Percentiles rank a stretch among this genome's conserved stretches.
These are phyloP conservation scores for Piaya cayana DNA, from an alignment of 2,113 vertebrate species.

Conservation along the genomic window DNA sequence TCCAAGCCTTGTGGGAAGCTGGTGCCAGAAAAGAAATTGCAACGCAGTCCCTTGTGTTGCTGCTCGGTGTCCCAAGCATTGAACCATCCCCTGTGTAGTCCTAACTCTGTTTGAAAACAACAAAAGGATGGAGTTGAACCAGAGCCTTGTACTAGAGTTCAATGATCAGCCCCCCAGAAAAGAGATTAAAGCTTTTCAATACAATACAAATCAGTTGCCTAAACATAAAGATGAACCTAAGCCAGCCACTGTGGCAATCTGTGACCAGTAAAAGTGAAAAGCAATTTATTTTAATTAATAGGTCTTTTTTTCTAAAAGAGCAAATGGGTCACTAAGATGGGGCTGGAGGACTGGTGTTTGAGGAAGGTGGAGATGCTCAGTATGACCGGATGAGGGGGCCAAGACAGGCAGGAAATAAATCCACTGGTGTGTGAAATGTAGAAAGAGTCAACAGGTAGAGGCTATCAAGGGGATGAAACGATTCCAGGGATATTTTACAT, in stretches of 20 bases:
- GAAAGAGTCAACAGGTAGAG: background rate
- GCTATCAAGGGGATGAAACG: background rate
- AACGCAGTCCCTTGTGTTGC: background rate
- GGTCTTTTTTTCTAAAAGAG: background rate
- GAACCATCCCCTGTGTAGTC: background rate
- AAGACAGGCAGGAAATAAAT: background rate
- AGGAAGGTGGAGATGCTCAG: background rate
- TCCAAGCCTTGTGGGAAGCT: background rate
- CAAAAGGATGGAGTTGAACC: background rate
- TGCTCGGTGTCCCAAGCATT: background rate
- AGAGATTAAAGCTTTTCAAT: background rate
- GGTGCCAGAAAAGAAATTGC: conserved; percentile 16
- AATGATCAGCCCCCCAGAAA: background rate
- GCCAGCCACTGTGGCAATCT: background rate
- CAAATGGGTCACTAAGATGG: background rate
- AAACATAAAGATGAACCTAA: background rate
- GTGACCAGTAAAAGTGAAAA: background rate
- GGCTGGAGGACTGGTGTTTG: background rate
- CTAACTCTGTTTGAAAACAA: background rate
- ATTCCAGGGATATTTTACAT: background rate
- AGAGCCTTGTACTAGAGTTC: background rate
- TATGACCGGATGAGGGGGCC: background rate
- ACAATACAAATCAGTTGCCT: background rate
- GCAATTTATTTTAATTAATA: background rate
- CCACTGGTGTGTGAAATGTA: background rate